Evolutionary conservation across 2,888 invertebrate genomes (phyloP).

Genomic region (Tipula vernalis): DNA sequence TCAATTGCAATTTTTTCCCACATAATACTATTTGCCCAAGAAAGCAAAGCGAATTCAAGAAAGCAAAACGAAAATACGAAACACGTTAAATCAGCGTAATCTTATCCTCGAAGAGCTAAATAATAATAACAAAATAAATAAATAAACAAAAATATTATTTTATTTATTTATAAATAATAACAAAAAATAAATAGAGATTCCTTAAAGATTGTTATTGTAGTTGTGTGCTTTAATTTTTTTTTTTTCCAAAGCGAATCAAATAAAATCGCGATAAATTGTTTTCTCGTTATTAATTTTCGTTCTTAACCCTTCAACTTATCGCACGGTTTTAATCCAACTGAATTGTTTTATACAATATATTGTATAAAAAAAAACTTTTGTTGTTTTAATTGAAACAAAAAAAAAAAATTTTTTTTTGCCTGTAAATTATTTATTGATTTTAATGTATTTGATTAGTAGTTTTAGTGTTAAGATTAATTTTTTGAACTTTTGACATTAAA

Average conservation of each 20-base stretch:
- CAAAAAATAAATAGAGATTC: neutral
- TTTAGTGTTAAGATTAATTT: neutral
- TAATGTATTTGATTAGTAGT: constrained; percentile 5
- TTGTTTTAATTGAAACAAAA: constrained; percentile 4
- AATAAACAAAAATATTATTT: neutral
- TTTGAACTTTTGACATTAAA: neutral
- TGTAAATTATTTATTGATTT: neutral
- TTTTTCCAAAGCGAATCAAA: neutral
- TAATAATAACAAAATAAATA: neutral
- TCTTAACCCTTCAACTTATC: constrained; percentile 10
- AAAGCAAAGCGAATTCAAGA: neutral
- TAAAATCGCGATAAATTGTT: constrained; percentile 9
- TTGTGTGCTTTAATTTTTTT: neutral
- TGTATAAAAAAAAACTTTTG: neutral
- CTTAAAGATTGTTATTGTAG: neutral
- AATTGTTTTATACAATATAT: neutral
- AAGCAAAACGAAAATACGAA: neutral
- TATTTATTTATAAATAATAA: constrained; percentile 9
- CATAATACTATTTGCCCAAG: neutral
- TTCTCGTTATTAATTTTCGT: constrained; percentile 10
- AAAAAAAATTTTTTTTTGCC: neutral
- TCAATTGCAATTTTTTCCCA: constrained; percentile 9
- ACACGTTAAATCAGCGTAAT: neutral
- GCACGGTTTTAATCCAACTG: constrained; percentile 9
- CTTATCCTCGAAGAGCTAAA: neutral